Evolutionary conservation across 2,888 invertebrate species (phyloP), one percentile per base, ranked within the genome.

Genomic region (Tetragnatha montana): DNA sequence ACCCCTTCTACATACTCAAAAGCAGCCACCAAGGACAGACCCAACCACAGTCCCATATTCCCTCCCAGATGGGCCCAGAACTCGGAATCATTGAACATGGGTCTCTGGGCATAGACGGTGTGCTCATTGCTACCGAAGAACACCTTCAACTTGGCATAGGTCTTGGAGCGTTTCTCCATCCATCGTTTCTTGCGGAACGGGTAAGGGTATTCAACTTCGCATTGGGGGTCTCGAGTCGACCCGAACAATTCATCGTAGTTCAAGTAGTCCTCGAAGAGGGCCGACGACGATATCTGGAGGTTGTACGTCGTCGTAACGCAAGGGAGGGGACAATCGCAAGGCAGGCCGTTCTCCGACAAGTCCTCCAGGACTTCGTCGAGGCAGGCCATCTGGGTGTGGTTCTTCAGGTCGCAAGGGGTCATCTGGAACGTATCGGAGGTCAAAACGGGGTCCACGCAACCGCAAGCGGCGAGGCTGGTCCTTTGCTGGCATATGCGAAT

Each of bases 1-100:
- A 82, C 12, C 50, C 60, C 68, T 70, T 87, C 87, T 47, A 51
- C 70, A 51, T 22, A 82, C 71, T 87, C 87, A n/a, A 78, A 81
- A n/a, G 78, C 3, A 19, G 87, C 81, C 1, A 82, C n/a, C 0
- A 82, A 19, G 2, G 81, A 81, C 6, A 87, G n/a, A 1, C 87
- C 87, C 47, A 87, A 35, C 87, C 87, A 87, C 21, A 87, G n/a
- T 2, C 87, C 21, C 6, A 87, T 49, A 14, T 71, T n/a, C 7
- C 87, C 87, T 14, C 87, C 87, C 7, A 87, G n/a, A 22, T 87
- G 81, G 19, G 74, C 70, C 19, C 14, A 78, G n/a, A 87, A n/a
- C 21, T 87, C 87, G 8, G 70, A 80, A 60, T 87, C 87, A 6
- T 81, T 35, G 51, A 60, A 87, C 71, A 82, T 76, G 0, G 87